Conservation (phyloP, 2,888 invertebrate genomes). For the Pristionchus exspectatus region DNA sequence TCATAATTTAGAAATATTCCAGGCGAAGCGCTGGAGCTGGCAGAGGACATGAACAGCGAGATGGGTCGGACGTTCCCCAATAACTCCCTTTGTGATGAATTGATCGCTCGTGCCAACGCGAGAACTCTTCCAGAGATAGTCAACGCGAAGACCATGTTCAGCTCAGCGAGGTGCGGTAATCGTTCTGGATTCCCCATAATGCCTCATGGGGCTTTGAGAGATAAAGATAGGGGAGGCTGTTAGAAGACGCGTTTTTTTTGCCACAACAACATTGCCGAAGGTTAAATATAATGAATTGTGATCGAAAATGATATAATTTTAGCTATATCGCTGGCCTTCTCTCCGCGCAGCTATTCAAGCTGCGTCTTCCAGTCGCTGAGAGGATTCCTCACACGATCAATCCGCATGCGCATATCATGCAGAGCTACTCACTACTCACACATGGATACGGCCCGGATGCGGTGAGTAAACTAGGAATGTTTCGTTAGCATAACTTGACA, state of each 20-base stretch:
- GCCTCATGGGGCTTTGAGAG: too few relatives aligned
- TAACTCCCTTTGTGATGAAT: neutral
- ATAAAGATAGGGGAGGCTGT: too few relatives aligned
- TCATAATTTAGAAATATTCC: too few relatives aligned
- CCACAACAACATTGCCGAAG: too few relatives aligned
- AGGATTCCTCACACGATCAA: neutral
- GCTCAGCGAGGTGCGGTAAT: neutral
- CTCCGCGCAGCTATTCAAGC: neutral
- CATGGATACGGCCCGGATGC: constrained; percentile 36
- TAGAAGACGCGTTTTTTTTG: too few relatives aligned
- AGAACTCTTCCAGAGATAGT: neutral
- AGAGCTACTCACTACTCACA: neutral
- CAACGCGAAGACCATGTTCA: neutral
- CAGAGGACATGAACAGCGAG: neutral
- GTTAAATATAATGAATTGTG: too few relatives aligned
- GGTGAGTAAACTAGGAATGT: neutral
- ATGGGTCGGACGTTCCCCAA: neutral
- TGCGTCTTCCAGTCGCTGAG: neutral
- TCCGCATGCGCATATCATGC: neutral
- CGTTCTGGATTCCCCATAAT: too few relatives aligned
- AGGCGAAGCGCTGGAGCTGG: constrained; percentile 30
- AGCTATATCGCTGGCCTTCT: neutral
- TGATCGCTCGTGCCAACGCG: neutral
- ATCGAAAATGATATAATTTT: neutral
- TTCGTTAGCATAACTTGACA: too few relatives aligned